Evolutionary conservation across 2,797 vertebrate species (phyloP), one percentile per base, ranked within the genome.

Genomic region (Xiphorhynchus erythropygius): DNA sequence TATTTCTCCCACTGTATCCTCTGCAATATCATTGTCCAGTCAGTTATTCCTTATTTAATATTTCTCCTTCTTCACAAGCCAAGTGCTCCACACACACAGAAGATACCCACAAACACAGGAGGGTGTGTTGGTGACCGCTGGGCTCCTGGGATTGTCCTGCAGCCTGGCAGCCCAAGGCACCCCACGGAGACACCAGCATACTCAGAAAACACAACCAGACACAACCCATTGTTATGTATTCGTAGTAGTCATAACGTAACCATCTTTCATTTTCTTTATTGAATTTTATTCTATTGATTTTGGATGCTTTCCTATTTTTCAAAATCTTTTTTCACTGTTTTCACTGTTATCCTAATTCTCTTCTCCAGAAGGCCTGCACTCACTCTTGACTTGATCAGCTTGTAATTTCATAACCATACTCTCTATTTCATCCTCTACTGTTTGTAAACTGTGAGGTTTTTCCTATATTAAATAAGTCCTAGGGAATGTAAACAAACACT

Each of bases 401-500:
- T 83, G n/a, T 27, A 16, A n/a, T 90, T 81, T 93, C 88, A 76
- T 55, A 90, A 81, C 53, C 49, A 39, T 10, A 27, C 62, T 70
- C 68, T 85, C 67, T 80, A 86, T 79, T 90, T 79, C 59, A 73
- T 90, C 70, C 76, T 94, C 67, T 69, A 75, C 62, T 95, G 80
- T 94, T 95, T 95, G 94, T 86, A 96, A 93, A 95, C 53, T 70
- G 57, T 39, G 57, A 17, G 1, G 3, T 0, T 13, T 59, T 71
- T 44, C 49, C 59, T 56, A 12, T 46, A 79, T 89, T 96, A 89
- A 96, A 81, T 87, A 96, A 95, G 71, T 92, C 77, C 49, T 35
- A 59, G 70, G 65, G 83, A 64, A 73, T 93, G 89, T 87, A 87
- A 93, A 93, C 93, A 94, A 80, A 84, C 76, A 87, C 17, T 63